Percentiles rank a stretch among this genome's conserved stretches.
phyloP scores from a whole-genome alignment of 2,113 vertebrate species.

The Recurvirostra avosetta region DNA sequence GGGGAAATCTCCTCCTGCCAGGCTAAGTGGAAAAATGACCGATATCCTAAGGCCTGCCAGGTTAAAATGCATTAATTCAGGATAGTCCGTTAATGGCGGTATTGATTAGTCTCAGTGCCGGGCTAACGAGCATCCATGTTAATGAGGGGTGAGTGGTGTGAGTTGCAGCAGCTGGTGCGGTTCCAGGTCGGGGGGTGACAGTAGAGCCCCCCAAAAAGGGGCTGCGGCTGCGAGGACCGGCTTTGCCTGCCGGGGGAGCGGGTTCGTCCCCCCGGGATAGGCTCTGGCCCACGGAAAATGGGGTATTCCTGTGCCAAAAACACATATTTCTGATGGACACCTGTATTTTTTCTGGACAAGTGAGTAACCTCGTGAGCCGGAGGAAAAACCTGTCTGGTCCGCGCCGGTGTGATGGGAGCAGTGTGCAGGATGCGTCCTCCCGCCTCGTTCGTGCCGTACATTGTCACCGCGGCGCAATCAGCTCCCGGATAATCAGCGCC shows the following conservation, averaged over 20 bases:
- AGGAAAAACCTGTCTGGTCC: background rate
- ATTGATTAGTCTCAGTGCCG: slow-evolving; percentile 59
- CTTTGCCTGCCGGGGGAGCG: rapidly evolving
- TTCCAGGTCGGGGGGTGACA: background rate
- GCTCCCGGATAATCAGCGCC: background rate
- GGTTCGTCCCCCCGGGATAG: rapidly evolving
- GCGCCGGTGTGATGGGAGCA: rapidly evolving
- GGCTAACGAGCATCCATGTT: slow-evolving; percentile 56
- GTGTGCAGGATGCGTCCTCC: background rate
- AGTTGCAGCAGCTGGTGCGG: background rate
- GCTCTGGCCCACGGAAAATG: rapidly evolving
- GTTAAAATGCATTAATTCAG: slow-evolving; percentile 57
- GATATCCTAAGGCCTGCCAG: background rate
- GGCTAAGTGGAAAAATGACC: slow-evolving; percentile 24
- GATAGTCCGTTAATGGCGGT: slow-evolving; percentile 43
- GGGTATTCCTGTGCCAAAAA: background rate
- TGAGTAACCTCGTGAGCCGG: background rate
- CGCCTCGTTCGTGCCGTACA: rapidly evolving
- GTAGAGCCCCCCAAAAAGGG: background rate
- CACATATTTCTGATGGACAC: rapidly evolving
- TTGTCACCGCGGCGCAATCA: rapidly evolving
- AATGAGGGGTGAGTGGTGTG: slow-evolving; percentile 50
- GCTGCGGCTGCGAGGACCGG: background rate
- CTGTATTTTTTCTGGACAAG: background rate
- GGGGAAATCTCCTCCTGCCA: background rate